Percentiles rank a stretch among this genome's conserved stretches.
These are phyloP conservation scores for Cantharis lateralis DNA, from an alignment of 2,888 invertebrate species.

Conservation along the genomic window DNA sequence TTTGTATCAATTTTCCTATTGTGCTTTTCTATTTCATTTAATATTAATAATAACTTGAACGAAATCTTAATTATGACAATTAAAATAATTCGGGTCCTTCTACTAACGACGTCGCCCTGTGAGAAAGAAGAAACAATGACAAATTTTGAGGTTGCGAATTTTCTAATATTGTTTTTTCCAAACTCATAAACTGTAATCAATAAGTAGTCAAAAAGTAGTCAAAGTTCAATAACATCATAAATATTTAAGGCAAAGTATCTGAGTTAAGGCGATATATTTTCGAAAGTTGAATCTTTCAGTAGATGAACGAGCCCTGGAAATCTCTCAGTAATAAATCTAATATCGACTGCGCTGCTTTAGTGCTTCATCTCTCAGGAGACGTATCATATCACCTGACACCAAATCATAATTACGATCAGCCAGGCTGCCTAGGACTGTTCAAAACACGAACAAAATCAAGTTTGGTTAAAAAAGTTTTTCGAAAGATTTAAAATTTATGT, in stretches of 20 bases:
- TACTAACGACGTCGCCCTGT: background rate
- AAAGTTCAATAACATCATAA: conserved; percentile 31
- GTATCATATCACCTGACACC: conserved; percentile 48
- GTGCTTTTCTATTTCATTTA: conserved; percentile 29
- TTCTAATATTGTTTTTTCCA: background rate
- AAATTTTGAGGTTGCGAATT: background rate
- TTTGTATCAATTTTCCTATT: conserved; percentile 32
- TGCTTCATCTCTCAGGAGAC: conserved; percentile 42
- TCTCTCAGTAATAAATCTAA: conserved; percentile 43
- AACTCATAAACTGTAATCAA: conserved; percentile 24
- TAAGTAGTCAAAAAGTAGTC: conserved; percentile 28
- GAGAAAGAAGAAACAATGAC: background rate
- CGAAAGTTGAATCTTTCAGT: conserved; percentile 33
- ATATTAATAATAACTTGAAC: conserved; percentile 27
- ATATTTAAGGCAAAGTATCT: conserved; percentile 32
- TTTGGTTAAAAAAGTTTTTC: conserved; percentile 39
- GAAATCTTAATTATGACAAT: conserved; percentile 28
- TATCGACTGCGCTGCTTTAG: conserved; percentile 45
- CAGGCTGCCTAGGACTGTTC: conserved; percentile 8
- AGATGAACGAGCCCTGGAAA: conserved; percentile 31
- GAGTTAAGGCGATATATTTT: conserved; percentile 33
- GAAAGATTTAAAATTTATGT: conserved; percentile 41
- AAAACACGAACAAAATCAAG: conserved; percentile 31
- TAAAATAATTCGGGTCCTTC: conserved; percentile 2
- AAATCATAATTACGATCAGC: conserved; percentile 47